A percentile compares a stretch with the other conserved stretches of the same genome.
These are phyloP conservation scores for Miichthys miiuy DNA, from an alignment of 2,797 vertebrate genomes.

Conservation along the genomic window DNA sequence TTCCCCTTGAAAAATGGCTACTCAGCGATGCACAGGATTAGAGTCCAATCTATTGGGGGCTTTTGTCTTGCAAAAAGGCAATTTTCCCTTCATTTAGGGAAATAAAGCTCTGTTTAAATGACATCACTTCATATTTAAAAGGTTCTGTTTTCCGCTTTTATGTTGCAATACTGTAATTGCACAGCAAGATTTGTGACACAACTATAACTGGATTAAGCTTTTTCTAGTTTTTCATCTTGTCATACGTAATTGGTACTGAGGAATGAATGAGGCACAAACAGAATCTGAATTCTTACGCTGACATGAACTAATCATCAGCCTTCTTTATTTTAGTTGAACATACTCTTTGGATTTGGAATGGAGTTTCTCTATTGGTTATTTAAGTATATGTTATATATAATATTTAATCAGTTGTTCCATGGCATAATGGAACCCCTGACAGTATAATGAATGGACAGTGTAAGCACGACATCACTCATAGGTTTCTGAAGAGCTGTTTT, in stretches of 20 bases:
- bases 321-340: conserved; percentile 16
- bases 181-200: conserved; percentile 39
- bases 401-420: not conserved
- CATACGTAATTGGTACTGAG: conserved; percentile 21
- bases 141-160: conserved; percentile 57
- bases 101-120: conserved; percentile 68
- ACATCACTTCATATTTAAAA: conserved; percentile 61
- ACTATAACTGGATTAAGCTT: conserved; percentile 47
- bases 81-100: conserved; percentile 69
- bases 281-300: conserved; percentile 34
- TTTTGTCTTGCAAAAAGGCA: conserved; percentile 70
- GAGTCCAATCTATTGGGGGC: conserved; percentile 59
- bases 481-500: no score
- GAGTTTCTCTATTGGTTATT: not conserved
- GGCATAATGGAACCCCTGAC: not conserved
- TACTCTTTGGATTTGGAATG: not conserved
- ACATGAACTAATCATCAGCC: conserved; percentile 16
- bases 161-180: conserved; percentile 34
- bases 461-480: no score
- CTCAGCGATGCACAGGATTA: conserved; percentile 74
- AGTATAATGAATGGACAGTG: no score
- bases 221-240: conserved; percentile 35
- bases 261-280: conserved; percentile 37
- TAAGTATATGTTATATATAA: not conserved
- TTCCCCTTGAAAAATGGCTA: conserved; percentile 64